Evolutionary conservation across 2,888 invertebrate species (phyloP).

Genomic region (Nymphalis c-album): DNA sequence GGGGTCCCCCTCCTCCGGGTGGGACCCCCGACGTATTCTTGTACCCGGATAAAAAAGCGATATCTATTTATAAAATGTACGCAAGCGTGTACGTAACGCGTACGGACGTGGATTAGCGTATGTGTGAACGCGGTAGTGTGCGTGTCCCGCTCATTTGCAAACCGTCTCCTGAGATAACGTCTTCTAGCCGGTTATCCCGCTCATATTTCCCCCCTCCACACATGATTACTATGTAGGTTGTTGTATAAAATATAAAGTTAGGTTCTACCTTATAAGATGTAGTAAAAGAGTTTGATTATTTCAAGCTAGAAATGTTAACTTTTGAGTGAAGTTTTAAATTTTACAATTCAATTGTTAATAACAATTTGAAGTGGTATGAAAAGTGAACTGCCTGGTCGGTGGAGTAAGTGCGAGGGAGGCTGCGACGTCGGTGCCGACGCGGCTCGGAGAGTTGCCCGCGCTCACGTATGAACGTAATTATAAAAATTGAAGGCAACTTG

Average conservation of each 20-base stretch:
- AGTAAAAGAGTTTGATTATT: not conserved
- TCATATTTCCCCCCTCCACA: conserved; percentile 79
- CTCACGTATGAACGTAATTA: conserved; percentile 84
- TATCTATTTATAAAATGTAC: conserved; percentile 82
- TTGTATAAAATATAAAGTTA: not conserved
- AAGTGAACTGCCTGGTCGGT: conserved; percentile 65
- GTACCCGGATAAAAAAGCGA: conserved; percentile 81
- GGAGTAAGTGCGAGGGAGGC: conserved; percentile 49
- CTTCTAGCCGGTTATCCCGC: conserved; percentile 78
- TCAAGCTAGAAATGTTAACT: not conserved
- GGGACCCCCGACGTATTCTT: conserved; percentile 75
- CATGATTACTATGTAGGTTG: conserved; percentile 74
- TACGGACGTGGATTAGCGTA: conserved; percentile 71
- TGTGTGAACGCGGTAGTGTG: conserved; percentile 64
- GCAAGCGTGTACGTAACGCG: conserved; percentile 68
- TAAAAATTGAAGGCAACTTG: conserved; percentile 80
- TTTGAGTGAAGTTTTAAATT: not conserved
- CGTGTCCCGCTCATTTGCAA: conserved; percentile 79
- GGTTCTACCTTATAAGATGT: not conserved
- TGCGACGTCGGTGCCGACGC: conserved; percentile 31
- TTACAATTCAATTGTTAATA: conserved; percentile 7
- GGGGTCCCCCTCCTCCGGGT: conserved; percentile 67
- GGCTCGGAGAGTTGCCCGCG: conserved; percentile 47
- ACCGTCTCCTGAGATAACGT: conserved; percentile 81
- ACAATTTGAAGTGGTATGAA: conserved; percentile 5